These are phyloP conservation scores for Psettodes erumei DNA, from an alignment of 2,113 vertebrate species.

Conservation along the genomic window DNA sequence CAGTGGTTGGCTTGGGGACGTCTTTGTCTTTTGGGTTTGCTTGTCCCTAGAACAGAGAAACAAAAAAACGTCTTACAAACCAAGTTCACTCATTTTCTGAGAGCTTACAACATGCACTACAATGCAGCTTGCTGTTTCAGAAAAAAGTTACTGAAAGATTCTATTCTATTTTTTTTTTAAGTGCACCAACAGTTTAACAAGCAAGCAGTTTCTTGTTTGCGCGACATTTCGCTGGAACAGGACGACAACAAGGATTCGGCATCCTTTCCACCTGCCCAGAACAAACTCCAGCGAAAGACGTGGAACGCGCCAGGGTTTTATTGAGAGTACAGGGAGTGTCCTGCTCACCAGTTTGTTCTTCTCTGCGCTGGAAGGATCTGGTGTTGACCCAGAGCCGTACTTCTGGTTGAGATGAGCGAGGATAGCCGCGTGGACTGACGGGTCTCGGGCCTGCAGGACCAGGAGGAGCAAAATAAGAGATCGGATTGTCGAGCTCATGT, in stretches of 20 bases:
- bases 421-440: slow-evolving; percentile 98
- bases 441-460: slow-evolving; percentile 92
- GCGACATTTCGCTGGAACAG: neutral
- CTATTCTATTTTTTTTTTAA: too few relatives aligned
- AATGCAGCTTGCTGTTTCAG: neutral
- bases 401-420: slow-evolving; percentile 98
- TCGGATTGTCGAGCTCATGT: neutral
- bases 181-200: too few relatives aligned
- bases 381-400: slow-evolving; percentile 90
- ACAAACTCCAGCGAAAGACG: neutral
- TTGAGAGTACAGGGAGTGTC: neutral
- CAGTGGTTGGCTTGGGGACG: slow-evolving; percentile 90
- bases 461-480: neutral
- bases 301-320: neutral
- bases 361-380: slow-evolving; percentile 80
- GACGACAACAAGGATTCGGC: slow-evolving; percentile 3
- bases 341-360: slow-evolving; percentile 85
- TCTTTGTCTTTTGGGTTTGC: slow-evolving; percentile 90
- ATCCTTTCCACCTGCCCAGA: neutral
- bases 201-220: neutral
- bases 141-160: neutral
- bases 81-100: too few relatives aligned
- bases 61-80: too few relatives aligned
- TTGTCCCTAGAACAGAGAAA: slow-evolving; percentile 81
- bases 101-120: too few relatives aligned